Evolutionary conservation across 2,888 invertebrate species (phyloP).

Genomic region (Thyatira batis): DNA sequence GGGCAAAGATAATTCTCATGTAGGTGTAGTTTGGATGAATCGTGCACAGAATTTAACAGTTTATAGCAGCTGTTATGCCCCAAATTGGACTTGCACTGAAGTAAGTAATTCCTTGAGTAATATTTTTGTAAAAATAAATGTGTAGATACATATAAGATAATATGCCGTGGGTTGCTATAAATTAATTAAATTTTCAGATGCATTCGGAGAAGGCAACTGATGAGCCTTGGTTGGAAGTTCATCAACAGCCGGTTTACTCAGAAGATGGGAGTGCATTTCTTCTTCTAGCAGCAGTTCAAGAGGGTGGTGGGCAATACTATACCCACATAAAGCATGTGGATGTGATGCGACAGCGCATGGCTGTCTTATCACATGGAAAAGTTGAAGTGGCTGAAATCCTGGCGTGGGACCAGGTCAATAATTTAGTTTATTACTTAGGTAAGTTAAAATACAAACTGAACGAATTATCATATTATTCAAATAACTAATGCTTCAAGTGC

Average conservation of each 20-base stretch:
- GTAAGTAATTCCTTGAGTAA: constrained; percentile 61
- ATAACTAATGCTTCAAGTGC: constrained; percentile 23
- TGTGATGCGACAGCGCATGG: constrained; percentile 90
- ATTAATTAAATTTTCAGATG: constrained; percentile 76
- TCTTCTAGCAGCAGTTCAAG: constrained; percentile 90
- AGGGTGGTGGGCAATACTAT: constrained; percentile 91
- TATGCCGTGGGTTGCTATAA: too few relatives aligned
- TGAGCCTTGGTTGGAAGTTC: constrained; percentile 92
- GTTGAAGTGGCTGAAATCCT: constrained; percentile 92
- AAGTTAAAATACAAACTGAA: constrained; percentile 15
- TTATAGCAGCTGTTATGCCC: constrained; percentile 91
- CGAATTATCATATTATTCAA: background rate
- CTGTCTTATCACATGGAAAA: constrained; percentile 92
- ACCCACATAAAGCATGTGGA: constrained; percentile 95
- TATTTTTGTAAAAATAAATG: background rate
- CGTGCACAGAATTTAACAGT: constrained; percentile 95
- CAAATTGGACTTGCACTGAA: constrained; percentile 92
- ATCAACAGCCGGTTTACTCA: constrained; percentile 92
- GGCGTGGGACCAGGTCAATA: constrained; percentile 92
- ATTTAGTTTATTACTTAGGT: constrained; percentile 89
- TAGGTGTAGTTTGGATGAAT: constrained; percentile 96
- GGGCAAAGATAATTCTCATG: constrained; percentile 87
- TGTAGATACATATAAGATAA: background rate
- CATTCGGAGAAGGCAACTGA: constrained; percentile 93
- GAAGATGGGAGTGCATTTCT: constrained; percentile 93